phyloP scores from a whole-genome alignment of 2,113 vertebrate species.

The Cyprinodon brontotheroides region DNA sequence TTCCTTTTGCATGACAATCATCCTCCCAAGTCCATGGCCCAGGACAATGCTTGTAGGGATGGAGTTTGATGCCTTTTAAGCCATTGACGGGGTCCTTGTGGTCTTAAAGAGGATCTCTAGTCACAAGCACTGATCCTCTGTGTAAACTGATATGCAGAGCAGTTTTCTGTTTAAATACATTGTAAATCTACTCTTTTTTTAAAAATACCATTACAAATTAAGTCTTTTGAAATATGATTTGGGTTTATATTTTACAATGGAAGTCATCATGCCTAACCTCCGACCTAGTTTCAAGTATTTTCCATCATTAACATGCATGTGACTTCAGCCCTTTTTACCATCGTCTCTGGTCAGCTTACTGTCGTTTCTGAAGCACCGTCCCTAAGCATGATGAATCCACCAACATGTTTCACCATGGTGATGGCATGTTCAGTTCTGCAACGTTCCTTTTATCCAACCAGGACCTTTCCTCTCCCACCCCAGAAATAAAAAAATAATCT shows the following conservation, averaged over 20 bases:
- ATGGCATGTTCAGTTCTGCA: no score
- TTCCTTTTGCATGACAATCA: constrained; percentile 82
- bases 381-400: no score
- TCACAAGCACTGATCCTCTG: not conserved
- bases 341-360: no score
- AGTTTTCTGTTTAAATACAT: not conserved
- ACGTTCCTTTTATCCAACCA: no score
- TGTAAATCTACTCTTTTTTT: not conserved
- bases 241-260: no score
- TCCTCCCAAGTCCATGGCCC: constrained; percentile 79
- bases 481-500: not conserved
- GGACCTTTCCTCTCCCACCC: not conserved
- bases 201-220: not conserved
- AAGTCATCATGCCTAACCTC: not conserved
- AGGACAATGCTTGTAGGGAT: constrained; percentile 68
- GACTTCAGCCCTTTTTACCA: no score
- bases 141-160: not conserved
- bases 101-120: constrained; percentile 15
- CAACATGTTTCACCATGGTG: not conserved
- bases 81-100: constrained; percentile 49
- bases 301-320: no score
- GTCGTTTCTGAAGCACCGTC: not conserved
- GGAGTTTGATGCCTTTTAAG: constrained; percentile 78
- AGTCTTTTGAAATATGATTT: not conserved
- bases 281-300: not conserved